These are phyloP conservation scores for Heliconius cydno DNA, from an alignment of 2,888 invertebrate species.

Conservation along the genomic window DNA sequence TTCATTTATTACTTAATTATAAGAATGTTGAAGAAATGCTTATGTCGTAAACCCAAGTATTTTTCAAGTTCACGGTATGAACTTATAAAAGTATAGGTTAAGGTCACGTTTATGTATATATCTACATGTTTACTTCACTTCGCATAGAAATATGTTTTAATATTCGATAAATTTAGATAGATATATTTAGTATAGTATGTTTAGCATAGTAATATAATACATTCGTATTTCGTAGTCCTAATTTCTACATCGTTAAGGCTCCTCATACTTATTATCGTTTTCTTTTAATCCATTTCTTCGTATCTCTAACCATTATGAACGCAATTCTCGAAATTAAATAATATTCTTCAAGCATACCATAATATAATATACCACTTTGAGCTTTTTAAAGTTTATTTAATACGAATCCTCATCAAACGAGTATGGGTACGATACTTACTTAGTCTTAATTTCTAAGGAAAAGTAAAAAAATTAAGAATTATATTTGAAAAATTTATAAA, in stretches of 20 bases:
- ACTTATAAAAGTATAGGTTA: conserved; percentile 23
- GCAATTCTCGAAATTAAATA: too few species aligned
- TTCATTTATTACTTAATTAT: not conserved
- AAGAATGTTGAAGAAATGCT: conserved; percentile 8
- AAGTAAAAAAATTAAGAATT: too few species aligned
- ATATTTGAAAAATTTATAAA: not conserved
- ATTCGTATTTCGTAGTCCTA: not conserved
- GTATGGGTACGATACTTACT: not conserved
- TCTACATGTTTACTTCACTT: not conserved
- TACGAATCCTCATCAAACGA: not conserved
- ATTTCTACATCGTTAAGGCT: too few species aligned
- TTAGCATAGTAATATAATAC: not conserved
- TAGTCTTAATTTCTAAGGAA: not conserved
- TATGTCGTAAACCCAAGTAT: not conserved
- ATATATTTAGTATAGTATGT: not conserved
- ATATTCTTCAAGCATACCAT: too few species aligned
- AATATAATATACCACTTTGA: too few species aligned
- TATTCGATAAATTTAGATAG: not conserved
- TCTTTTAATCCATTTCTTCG: too few species aligned
- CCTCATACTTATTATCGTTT: too few species aligned
- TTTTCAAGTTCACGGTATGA: conserved; percentile 12
- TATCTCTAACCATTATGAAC: too few species aligned
- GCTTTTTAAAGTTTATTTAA: too few species aligned
- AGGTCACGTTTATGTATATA: not conserved
- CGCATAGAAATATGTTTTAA: not conserved